Base-by-base conservation (phyloP, 2,113 vertebrate species). In the Hiodon tergisus region DNA sequence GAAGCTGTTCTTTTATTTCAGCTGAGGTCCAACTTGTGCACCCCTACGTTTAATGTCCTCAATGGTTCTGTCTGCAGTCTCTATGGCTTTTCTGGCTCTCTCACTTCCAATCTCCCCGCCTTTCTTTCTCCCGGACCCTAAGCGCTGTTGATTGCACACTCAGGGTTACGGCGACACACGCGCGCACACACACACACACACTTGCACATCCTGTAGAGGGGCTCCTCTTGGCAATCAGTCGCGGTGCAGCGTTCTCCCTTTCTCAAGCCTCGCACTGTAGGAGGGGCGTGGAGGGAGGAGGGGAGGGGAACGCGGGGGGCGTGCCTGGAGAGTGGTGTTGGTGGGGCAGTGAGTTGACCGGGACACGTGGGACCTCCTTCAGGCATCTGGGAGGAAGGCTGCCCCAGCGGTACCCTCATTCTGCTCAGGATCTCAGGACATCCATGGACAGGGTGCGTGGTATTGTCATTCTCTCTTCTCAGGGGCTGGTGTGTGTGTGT, bases 391-490 rank as follows among this genome's bases (percentile, higher is more conserved):
- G 31, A 31, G 31, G 31, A 31, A 31, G 31, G 31, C 31, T 31
- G 31, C 31, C 31, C 31, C 31, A 31, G 31, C 31, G 31, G 31
- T 31, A 31, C 31, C 31, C 31, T 31, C 31, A 31, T 31, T 31
- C 31, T 31, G 31, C 31, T 31, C 31, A 31, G 31, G 31, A 31
- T 46, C 50, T 78, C 63, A 76, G 71, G 70, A 84, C 78, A 68
- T 82, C 85, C 57, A 78, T 80, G 78, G 85, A 89, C 17, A 74
- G 80, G 88, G 89, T 90, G 77, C 53, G 88, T 89, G 69, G 67
- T 65, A 79, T 10, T 72, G 52, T 74, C 51, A 50, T 69, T 52
- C 46, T 14, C 54, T 53, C 63, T 70, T 9, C 13, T 52, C 48
- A 50, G 48, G 67, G 9, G 14, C 48, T n/a, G 5, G 48, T n/a